phyloP scores from a whole-genome alignment of 2,888 invertebrate genomes.

The Pollenia griseotomentosa region DNA sequence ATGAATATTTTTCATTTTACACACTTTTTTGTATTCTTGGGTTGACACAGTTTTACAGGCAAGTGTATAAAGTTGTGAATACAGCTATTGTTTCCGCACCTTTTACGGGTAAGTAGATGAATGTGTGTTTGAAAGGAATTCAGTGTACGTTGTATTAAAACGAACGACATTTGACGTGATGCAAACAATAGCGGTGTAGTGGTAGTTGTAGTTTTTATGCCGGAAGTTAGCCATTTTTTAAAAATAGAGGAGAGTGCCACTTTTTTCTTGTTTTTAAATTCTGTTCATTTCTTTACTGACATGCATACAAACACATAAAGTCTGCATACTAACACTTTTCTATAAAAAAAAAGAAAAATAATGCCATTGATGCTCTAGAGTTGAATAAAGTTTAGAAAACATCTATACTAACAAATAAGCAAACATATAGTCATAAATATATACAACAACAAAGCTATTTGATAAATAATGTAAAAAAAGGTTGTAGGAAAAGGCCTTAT shows the following conservation, averaged over 20 bases:
- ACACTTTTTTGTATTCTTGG: neutral
- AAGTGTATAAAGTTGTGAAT: neutral
- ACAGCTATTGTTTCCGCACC: constrained; percentile 27
- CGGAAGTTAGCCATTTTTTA: constrained; percentile 69
- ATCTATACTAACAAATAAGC: constrained; percentile 9
- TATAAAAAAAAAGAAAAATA: constrained; percentile 62
- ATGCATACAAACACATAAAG: constrained; percentile 9
- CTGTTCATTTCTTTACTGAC: constrained; percentile 36
- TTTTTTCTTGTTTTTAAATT: constrained; percentile 55
- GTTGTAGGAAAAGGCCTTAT: too few relatives aligned
- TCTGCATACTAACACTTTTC: constrained; percentile 6
- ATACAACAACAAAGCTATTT: neutral
- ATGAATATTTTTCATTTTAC: constrained; percentile 26
- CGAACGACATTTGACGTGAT: constrained; percentile 57
- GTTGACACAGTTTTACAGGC: constrained; percentile 32
- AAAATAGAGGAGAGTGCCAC: constrained; percentile 34
- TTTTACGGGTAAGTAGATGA: neutral
- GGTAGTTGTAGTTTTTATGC: constrained; percentile 25
- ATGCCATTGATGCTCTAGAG: constrained; percentile 64
- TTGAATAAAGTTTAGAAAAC: constrained; percentile 54
- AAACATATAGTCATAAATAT: constrained; percentile 4
- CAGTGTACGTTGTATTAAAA: constrained; percentile 31
- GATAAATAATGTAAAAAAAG: too few relatives aligned
- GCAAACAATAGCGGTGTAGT: constrained; percentile 17
- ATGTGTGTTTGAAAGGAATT: neutral